Percentiles rank a stretch among this genome's conserved stretches.
Evolutionary conservation across 2,113 vertebrate genomes (phyloP).

Genomic region (Myrmophylax atrothorax): DNA sequence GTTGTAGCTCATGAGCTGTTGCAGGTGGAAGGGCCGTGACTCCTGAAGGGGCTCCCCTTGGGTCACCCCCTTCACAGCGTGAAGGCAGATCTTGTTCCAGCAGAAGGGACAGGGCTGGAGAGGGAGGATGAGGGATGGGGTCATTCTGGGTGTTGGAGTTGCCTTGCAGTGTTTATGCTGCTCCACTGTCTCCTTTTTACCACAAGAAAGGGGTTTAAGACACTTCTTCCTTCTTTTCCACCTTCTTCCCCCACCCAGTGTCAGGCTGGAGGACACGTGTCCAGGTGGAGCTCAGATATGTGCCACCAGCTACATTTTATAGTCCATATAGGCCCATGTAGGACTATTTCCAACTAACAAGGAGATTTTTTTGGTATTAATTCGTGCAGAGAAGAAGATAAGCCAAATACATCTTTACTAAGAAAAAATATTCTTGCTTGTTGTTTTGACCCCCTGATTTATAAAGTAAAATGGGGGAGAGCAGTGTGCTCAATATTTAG

Average conservation of each 20-base stretch:
- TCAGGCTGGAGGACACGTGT: not conserved
- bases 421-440: not conserved
- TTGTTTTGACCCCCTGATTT: not conserved
- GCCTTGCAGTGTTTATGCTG: not conserved
- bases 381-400: not conserved
- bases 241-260: not conserved
- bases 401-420: not conserved
- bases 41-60: not conserved
- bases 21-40: not conserved
- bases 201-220: not conserved
- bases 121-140: not conserved
- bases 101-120: not conserved
- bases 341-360: not conserved
- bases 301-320: not conserved
- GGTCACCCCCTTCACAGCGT: not conserved
- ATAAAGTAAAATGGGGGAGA: not conserved
- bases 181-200: not conserved
- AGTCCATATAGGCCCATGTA: not conserved
- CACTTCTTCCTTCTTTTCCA: not conserved
- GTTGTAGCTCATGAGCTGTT: not conserved
- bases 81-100: not conserved
- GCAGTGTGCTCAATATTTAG: not conserved
- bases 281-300: not conserved
- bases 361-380: not conserved
- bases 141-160: rapidly evolving